Evolutionary conservation across 2,797 vertebrate species (phyloP), one percentile per base, ranked within the genome.

Genomic region (Threskiornis aethiopicus): DNA sequence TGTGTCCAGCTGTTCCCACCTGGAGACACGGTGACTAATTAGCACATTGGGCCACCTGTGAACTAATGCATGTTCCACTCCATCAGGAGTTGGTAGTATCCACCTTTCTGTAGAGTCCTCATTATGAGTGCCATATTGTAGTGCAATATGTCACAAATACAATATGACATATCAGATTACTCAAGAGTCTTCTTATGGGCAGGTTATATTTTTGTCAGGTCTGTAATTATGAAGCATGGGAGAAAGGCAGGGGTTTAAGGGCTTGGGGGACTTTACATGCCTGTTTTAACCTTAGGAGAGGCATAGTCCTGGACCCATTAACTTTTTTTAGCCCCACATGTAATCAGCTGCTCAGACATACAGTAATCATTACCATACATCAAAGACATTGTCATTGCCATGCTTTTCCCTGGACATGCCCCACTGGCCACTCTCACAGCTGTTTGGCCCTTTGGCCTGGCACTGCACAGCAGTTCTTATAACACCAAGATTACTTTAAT

Each of bases 1-100:
- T 67, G 17, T 21, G 52, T 66, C 25, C 65, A 73, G 39, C 39
- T 64, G 17, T 71, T 84, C 5, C 10, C 17, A 41, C 4, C 7
- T 49, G 59, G 42, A 54, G 37, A 35, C n/a, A 18, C 0, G 0
- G 13, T 39, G n/a, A 54, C 39, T 78, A 80, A 26, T 33, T 22
- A 46, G 42, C 6, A 11, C 51, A 5, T 5, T 55, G 42, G 31
- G 10, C 64, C 61, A 64, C 25, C 44, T 52, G n/a, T 39, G 25
- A 44, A 11, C 5, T 31, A 9, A 24, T 6, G 25, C 29, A 5
- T 18, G 3, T 55, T 81, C 6, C 9, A 5, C 3, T 70, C 39
- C 9, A 3, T 28, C 62, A 54, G 64, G 20, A 76, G 35, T 13
- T 4, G 2, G 46, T 46, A 29, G 10, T 22, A 57, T 9, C 54